These are phyloP conservation scores for Thamnaconus septentrionalis DNA, from an alignment of 2,113 vertebrate genomes.

Conservation along the genomic window DNA sequence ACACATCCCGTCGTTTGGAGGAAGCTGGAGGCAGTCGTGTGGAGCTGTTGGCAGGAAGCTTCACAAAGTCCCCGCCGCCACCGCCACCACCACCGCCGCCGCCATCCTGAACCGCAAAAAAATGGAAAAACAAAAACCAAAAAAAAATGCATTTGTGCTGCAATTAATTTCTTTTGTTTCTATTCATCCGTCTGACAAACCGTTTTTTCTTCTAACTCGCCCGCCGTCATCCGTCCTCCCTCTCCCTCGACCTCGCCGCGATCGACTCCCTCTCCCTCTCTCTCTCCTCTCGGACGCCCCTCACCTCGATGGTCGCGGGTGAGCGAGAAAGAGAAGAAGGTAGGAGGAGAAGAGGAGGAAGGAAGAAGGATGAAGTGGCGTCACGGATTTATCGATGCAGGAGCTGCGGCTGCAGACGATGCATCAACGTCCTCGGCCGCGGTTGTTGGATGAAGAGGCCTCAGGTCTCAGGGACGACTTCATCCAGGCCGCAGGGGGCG, in stretches of 20 bases:
- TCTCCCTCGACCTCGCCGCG: constrained; percentile 86
- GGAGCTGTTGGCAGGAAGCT: constrained; percentile 4
- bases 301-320: constrained; percentile 60
- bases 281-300: constrained; percentile 61
- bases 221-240: constrained; percentile 21
- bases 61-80: background rate
- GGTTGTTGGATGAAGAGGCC: too few relatives aligned
- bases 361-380: constrained; percentile 12
- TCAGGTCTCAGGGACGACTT: too few relatives aligned
- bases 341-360: constrained; percentile 73
- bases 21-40: background rate
- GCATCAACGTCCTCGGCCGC: too few relatives aligned
- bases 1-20: constrained; percentile 22
- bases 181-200: constrained; percentile 8
- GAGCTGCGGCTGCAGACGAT: too few relatives aligned
- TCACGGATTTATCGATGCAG: too few relatives aligned
- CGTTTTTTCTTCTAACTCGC: constrained; percentile 34
- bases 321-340: constrained; percentile 29
- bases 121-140: background rate
- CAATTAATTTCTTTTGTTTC: too few relatives aligned
- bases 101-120: too few relatives aligned
- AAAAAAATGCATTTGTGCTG: background rate
- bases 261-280: constrained; percentile 81
- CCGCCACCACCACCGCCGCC: too few relatives aligned
- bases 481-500: too few relatives aligned